Evolutionary conservation across 2,113 vertebrate genomes (phyloP).

Genomic region (Menura novaehollandiae): DNA sequence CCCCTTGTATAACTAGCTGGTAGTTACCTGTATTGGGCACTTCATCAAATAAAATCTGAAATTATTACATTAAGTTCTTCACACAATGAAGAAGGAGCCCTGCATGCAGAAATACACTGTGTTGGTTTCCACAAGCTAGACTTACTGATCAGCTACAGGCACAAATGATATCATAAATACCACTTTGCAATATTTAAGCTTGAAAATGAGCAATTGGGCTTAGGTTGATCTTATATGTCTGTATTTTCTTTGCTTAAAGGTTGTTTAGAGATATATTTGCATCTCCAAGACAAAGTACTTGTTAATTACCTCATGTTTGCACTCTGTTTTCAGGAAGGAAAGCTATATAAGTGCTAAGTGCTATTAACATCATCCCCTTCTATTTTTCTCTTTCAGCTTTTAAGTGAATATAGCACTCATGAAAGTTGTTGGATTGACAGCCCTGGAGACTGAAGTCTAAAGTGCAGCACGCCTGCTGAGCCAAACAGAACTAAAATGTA

Average conservation of each 20-base stretch:
- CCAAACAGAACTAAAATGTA: slow-evolving; percentile 40
- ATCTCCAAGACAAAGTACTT: slow-evolving; percentile 7
- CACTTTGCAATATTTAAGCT: not conserved
- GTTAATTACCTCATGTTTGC: slow-evolving; percentile 27
- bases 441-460: slow-evolving; percentile 50
- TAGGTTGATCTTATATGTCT: not conserved
- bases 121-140: not conserved
- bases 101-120: not conserved
- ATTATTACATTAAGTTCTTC: not conserved
- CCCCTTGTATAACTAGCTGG: not conserved
- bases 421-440: slow-evolving; percentile 60
- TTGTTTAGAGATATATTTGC: slow-evolving; percentile 18
- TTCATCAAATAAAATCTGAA: not conserved
- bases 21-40: not conserved
- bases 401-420: slow-evolving; percentile 17
- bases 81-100: not conserved
- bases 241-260: not conserved
- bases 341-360: not conserved
- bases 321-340: not conserved
- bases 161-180: not conserved
- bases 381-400: slow-evolving; percentile 33
- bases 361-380: slow-evolving; percentile 42
- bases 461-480: slow-evolving; percentile 57
- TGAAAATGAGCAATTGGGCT: not conserved
- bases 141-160: not conserved